These are phyloP conservation scores for Beaufortia kweichowensis DNA, from an alignment of 2,113 vertebrate species.

Conservation along the genomic window DNA sequence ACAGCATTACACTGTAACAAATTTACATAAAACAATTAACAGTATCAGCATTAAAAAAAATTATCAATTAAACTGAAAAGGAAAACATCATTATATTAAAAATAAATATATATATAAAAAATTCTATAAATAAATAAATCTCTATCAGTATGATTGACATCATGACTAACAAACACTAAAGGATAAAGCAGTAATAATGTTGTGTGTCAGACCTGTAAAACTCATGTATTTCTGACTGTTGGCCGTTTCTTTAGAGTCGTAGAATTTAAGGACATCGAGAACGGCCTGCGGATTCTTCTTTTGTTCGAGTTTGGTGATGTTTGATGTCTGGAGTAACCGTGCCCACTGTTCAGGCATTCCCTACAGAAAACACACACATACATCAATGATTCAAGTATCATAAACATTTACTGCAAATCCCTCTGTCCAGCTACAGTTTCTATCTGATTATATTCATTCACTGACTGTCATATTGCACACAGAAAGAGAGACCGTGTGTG, in stretches of 20 bases:
- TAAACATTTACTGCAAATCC: background rate
- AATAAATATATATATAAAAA: too few relatives aligned
- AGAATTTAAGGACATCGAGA: conserved; percentile 93
- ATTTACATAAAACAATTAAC: too few relatives aligned
- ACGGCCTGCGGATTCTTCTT: conserved; percentile 98
- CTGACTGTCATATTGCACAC: background rate
- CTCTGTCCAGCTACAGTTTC: too few relatives aligned
- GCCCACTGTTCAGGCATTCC: conserved; percentile 98
- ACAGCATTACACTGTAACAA: conserved; percentile 17
- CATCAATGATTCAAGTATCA: conserved; percentile 45
- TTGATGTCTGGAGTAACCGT: conserved; percentile 91
- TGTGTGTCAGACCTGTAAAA: conserved; percentile 78
- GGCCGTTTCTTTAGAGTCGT: conserved; percentile 91
- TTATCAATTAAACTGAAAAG: too few relatives aligned
- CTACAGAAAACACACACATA: conserved; percentile 65
- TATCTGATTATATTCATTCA: too few relatives aligned
- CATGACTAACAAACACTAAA: too few relatives aligned
- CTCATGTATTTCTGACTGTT: conserved; percentile 99
- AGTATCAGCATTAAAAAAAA: too few relatives aligned
- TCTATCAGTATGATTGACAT: background rate
- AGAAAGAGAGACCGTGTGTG: background rate
- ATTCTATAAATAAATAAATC: too few relatives aligned
- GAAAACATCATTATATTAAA: too few relatives aligned
- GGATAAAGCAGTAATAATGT: background rate
- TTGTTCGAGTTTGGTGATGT: conserved; percentile 96